Evolutionary conservation across 1,140 invertebrate genomes (phyloP), one percentile per base, ranked within the genome.

Genomic region (Dryas iulia): DNA sequence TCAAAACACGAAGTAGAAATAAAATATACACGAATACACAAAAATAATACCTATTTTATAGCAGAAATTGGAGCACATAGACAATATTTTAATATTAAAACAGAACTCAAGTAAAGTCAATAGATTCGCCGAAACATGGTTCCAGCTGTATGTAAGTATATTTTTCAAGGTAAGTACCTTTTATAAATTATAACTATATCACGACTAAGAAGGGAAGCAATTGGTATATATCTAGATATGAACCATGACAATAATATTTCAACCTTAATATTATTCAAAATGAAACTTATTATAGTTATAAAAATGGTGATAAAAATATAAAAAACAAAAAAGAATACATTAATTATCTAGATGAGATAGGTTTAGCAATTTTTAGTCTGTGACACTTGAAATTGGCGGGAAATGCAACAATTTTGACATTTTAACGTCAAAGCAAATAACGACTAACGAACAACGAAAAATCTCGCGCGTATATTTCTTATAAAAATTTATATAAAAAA

Each of bases 91-190:
- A 11, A 33, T 1, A 11, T 33, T 33, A 33, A 47, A n/a, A 35
- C 8, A 47, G n/a, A n/a, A n/a, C n/a, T n/a, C n/a, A n/a, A 47
- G 18, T 18, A 21, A 21, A 47, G 14, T 18, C 35, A 47, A 47
- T 47, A 47, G 7, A 47, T 18, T 47, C 14, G 35, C 11, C 25
- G 24, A 3, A 14, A 24, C 31, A 8, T 56, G n/a, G 53, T 25
- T 56, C 53, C 53, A 14, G 53, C 21, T 25, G 11, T 56, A 56
- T 56, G 53, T 56, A 56, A 56, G 53, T 56, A 56, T 56, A 8
- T 56, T 12, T 25, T 12, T 3, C 8, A 56, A 56, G 53, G 53
- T 56, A 56, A 56, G 53, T 26, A 25, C n/a, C 25, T 56, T 47
- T 18, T 47, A 47, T 18, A 18, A 18, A 2, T 18, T 14, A 35